Conservation (phyloP, 2,113 vertebrate species). For the Charadrius vociferus region DNA sequence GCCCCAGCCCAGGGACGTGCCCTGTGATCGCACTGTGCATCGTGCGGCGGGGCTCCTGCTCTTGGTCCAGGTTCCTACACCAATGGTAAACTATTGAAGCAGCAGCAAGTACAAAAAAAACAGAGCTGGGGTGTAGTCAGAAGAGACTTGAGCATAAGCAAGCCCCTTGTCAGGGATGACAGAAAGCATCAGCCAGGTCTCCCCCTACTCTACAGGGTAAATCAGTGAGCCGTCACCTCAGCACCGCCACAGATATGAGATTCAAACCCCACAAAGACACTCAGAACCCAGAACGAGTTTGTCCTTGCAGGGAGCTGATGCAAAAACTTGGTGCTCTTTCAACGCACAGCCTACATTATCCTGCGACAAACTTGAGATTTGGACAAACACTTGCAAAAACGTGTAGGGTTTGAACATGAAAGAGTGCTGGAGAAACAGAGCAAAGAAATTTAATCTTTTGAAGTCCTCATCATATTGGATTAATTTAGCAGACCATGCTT, state of each 20-base stretch:
- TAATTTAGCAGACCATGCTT: background rate
- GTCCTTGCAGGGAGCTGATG: background rate
- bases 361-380: background rate
- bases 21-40: background rate
- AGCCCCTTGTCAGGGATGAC: background rate
- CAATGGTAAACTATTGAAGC: background rate
- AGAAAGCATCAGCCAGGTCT: background rate
- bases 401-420: background rate
- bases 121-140: background rate
- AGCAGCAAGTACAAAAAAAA: background rate
- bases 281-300: background rate
- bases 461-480: background rate
- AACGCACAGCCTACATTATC: background rate
- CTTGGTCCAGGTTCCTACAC: background rate
- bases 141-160: background rate
- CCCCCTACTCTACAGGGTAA: background rate
- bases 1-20: background rate
- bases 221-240: background rate
- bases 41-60: background rate
- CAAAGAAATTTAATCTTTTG: slow-evolving; percentile 13
- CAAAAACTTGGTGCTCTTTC: background rate
- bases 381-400: background rate
- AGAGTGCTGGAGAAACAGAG: background rate
- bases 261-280: too few species aligned
- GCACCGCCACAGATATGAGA: background rate